Percentiles rank a stretch among this genome's conserved stretches.
These are phyloP conservation scores for Callosobruchus maculatus DNA, from an alignment of 2,888 invertebrate genomes.

Conservation along the genomic window DNA sequence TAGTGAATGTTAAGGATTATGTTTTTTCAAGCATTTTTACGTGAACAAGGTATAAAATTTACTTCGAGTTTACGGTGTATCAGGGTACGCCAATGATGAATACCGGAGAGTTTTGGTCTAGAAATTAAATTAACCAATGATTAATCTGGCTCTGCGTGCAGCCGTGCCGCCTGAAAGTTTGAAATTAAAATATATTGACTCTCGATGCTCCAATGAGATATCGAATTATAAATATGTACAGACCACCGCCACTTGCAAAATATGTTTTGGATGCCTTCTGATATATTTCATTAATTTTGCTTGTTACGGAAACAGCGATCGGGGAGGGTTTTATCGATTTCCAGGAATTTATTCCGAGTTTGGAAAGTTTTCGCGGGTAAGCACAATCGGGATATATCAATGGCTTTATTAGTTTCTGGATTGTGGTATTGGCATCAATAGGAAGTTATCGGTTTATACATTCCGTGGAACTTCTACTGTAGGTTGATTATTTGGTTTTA, in stretches of 20 bases:
- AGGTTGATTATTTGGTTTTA: too few species aligned
- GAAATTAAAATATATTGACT: conserved; percentile 37
- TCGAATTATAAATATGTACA: conserved; percentile 30
- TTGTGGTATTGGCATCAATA: not conserved
- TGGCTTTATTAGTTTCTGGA: not conserved
- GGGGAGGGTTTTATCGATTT: not conserved
- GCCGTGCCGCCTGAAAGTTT: conserved; percentile 20
- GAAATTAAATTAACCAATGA: not conserved
- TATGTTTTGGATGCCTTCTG: conserved; percentile 27
- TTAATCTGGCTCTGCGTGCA: not conserved
- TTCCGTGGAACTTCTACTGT: too few species aligned
- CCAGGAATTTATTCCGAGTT: not conserved
- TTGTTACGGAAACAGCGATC: not conserved
- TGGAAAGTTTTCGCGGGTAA: not conserved
- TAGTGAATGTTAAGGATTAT: too few species aligned
- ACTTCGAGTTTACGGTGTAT: too few species aligned
- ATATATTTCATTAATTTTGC: conserved; percentile 27
- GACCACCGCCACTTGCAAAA: conserved; percentile 4
- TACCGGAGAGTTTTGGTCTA: not conserved
- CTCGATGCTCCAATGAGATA: conserved; percentile 32
- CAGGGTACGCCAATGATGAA: not conserved
- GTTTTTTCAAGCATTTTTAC: too few species aligned
- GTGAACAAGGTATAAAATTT: too few species aligned
- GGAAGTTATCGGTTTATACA: not conserved
- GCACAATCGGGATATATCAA: not conserved